Evolutionary conservation across 2,113 vertebrate species (phyloP).

Genomic region (Bos taurus): DNA sequence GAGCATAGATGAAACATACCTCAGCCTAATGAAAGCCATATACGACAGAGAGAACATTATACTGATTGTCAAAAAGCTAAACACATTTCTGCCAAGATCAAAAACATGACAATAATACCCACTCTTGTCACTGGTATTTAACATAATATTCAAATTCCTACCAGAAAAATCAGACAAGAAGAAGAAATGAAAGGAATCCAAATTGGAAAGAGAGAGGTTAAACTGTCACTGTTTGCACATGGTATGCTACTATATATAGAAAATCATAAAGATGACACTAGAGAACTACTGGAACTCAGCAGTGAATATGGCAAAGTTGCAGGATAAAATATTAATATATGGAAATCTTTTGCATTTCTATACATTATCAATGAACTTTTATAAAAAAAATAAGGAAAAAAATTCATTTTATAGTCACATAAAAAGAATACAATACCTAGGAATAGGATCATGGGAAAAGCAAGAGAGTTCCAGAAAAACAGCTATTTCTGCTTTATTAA

Average conservation of each 20-base stretch:
- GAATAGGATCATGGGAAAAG: neutral
- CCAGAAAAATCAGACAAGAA: neutral
- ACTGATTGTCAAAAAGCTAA: neutral
- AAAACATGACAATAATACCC: neutral
- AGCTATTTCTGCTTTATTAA: too few relatives aligned
- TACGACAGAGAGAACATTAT: neutral
- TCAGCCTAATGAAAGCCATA: neutral
- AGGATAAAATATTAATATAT: neutral
- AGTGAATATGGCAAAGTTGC: neutral
- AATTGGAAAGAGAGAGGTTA: neutral
- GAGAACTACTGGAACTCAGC: neutral
- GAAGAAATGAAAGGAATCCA: neutral
- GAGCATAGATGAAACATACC: neutral
- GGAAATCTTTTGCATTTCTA: neutral
- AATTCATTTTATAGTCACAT: neutral
- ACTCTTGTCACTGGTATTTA: neutral
- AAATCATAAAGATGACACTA: neutral
- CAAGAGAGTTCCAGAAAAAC: too few relatives aligned
- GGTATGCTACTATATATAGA: neutral
- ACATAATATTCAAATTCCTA: neutral
- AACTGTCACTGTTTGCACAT: neutral
- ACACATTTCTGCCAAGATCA: neutral
- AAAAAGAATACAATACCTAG: neutral
- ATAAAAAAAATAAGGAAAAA: neutral
- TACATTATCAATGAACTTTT: neutral